A percentile compares a stretch with the other conserved stretches of the same genome.
These are phyloP conservation scores for Atherix ibis DNA, from an alignment of 2,888 invertebrate genomes.

Conservation along the genomic window DNA sequence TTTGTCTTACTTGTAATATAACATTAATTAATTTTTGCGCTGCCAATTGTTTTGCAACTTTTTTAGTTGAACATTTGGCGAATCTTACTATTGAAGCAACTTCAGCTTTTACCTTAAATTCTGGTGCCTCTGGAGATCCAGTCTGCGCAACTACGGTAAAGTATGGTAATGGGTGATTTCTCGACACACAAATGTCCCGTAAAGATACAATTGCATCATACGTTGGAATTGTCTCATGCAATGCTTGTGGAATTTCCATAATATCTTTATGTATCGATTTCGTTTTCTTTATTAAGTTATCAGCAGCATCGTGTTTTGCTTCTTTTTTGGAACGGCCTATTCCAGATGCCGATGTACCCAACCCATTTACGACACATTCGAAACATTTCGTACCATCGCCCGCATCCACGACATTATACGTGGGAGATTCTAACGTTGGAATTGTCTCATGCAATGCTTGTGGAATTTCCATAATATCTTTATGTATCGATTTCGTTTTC, in stretches of 20 bases:
- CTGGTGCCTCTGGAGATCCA: conserved; percentile 26
- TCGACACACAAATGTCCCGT: conserved; percentile 26
- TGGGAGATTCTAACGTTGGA: conserved; percentile 19
- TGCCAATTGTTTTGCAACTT: conserved; percentile 29
- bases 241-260: conserved; percentile 13
- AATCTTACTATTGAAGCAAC: conserved; percentile 25
- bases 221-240: conserved; percentile 13
- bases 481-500: conserved; percentile 27
- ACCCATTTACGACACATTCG: conserved; percentile 24
- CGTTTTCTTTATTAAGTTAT: conserved; percentile 32
- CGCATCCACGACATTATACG: no score
- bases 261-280: conserved; percentile 21
- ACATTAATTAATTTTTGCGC: conserved; percentile 23
- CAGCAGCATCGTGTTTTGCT: conserved; percentile 29
- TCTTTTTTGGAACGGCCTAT: conserved; percentile 34
- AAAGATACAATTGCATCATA: conserved; percentile 24
- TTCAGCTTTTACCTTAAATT: conserved; percentile 25
- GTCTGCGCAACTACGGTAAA: conserved; percentile 27
- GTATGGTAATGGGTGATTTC: conserved; percentile 24
- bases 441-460: conserved; percentile 13
- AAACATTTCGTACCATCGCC: conserved; percentile 17
- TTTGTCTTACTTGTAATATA: conserved; percentile 18
- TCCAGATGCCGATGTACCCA: conserved; percentile 28
- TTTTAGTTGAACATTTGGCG: conserved; percentile 28
- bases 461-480: conserved; percentile 16